phyloP scores from a whole-genome alignment of 1,140 invertebrate genomes.

The Drosophila nasuta region DNA sequence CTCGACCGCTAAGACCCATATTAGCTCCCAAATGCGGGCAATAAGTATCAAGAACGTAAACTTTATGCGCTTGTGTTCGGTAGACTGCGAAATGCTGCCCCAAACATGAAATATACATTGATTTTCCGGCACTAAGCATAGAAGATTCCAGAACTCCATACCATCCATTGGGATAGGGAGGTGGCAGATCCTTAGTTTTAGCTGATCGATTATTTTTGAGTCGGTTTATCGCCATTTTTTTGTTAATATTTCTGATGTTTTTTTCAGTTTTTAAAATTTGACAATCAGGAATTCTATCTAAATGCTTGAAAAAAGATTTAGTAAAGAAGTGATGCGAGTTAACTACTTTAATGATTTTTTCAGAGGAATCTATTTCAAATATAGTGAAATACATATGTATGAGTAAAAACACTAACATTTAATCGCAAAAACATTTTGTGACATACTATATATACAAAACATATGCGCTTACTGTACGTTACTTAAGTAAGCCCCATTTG shows the following conservation, averaged over 20 bases:
- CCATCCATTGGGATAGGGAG: slow-evolving; percentile 96
- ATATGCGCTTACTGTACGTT: too few species aligned
- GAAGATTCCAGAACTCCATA: slow-evolving; percentile 91
- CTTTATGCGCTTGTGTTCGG: slow-evolving; percentile 87
- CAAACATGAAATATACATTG: slow-evolving; percentile 88
- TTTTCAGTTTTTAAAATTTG: slow-evolving; percentile 3
- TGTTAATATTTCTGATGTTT: slow-evolving; percentile 19
- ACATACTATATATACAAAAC: too few species aligned
- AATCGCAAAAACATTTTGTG: too few species aligned
- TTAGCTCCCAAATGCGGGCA: slow-evolving; percentile 96
- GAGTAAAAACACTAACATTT: too few species aligned
- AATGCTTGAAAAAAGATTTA: neutral
- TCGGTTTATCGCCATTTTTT: slow-evolving; percentile 61
- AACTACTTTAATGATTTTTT: too few species aligned
- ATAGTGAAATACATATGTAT: too few species aligned
- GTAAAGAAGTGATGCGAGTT: neutral
- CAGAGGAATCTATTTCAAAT: neutral
- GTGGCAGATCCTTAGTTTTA: slow-evolving; percentile 88
- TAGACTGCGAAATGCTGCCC: slow-evolving; percentile 93
- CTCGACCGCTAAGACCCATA: slow-evolving; percentile 90
- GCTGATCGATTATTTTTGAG: slow-evolving; percentile 52
- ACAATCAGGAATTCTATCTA: slow-evolving; percentile 35
- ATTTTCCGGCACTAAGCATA: slow-evolving; percentile 87
- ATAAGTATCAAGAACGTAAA: slow-evolving; percentile 92
- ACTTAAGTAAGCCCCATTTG: too few species aligned